Evolutionary conservation across 2,888 invertebrate species (phyloP).

Genomic region (Drosophila paranaensis): DNA sequence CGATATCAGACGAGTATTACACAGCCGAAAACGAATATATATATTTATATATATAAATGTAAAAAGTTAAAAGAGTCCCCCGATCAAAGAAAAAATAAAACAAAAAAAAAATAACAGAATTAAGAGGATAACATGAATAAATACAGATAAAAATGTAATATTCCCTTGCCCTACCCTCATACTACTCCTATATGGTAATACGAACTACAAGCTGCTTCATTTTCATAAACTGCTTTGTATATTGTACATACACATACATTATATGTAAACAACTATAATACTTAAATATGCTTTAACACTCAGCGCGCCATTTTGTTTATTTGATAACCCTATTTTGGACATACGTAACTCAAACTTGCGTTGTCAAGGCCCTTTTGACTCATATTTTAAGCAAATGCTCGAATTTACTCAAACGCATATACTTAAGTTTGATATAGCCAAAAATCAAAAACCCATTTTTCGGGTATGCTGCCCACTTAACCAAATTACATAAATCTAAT

Average conservation of each 20-base stretch:
- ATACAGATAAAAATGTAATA: constrained; percentile 34
- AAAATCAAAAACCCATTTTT: constrained; percentile 59
- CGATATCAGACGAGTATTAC: constrained; percentile 72
- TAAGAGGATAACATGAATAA: constrained; percentile 12
- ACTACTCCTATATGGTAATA: constrained; percentile 30
- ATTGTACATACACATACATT: constrained; percentile 53
- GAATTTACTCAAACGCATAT: constrained; percentile 56
- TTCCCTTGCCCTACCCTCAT: constrained; percentile 30
- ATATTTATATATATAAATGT: constrained; percentile 44
- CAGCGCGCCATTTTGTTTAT: constrained; percentile 40
- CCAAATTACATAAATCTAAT: constrained; percentile 14
- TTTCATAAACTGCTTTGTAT: constrained; percentile 66
- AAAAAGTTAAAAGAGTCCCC: constrained; percentile 59
- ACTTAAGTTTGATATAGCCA: constrained; percentile 60
- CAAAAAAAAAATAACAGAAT: not conserved
- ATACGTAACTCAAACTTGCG: constrained; percentile 1
- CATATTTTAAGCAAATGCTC: constrained; percentile 53
- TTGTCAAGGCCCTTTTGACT: constrained; percentile 13
- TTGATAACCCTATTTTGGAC: constrained; percentile 22
- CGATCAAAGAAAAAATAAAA: constrained; percentile 20
- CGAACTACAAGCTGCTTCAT: constrained; percentile 56
- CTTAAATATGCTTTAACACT: constrained; percentile 53
- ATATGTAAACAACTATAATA: constrained; percentile 33
- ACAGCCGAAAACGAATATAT: constrained; percentile 48
- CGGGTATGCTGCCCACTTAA: constrained; percentile 21